Conservation (phyloP, 1,140 invertebrate species). For the Listronotus oregonensis region DNA sequence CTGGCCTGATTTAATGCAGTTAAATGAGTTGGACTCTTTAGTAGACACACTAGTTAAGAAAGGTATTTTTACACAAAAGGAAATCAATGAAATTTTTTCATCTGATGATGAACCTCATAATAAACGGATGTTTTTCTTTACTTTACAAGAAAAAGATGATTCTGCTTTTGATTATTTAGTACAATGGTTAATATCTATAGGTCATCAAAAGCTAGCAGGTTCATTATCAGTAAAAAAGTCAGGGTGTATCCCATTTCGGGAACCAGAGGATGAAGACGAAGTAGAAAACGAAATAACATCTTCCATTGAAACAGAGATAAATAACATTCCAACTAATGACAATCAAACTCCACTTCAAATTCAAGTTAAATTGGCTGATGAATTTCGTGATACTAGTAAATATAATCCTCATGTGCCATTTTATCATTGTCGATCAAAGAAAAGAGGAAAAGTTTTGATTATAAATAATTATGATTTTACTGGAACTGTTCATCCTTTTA, state of each 20-base stretch:
- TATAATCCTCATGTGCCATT: conserved; percentile 28
- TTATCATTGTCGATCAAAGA: conserved; percentile 61
- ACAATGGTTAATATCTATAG: conserved; percentile 24
- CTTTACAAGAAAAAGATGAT: conserved; percentile 26
- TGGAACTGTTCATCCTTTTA: conserved; percentile 37
- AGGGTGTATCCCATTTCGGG: conserved; percentile 1
- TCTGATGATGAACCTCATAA: conserved; percentile 29
- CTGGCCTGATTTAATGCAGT: conserved; percentile 20
- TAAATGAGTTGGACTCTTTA: conserved; percentile 27
- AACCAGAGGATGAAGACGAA: conserved; percentile 13
- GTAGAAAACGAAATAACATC: conserved; percentile 17
- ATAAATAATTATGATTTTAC: conserved; percentile 62
- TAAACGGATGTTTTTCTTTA: conserved; percentile 33
- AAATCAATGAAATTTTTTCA: conserved; percentile 29
- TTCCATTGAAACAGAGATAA: conserved; percentile 18
- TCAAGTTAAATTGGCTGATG: conserved; percentile 29
- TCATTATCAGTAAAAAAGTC: neutral
- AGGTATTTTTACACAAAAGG: conserved; percentile 28
- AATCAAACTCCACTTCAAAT: conserved; percentile 25
- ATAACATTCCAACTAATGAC: conserved; percentile 1
- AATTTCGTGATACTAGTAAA: conserved; percentile 33
- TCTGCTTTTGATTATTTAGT: conserved; percentile 17
- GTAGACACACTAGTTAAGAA: conserved; percentile 18
- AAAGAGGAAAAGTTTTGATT: conserved; percentile 63
- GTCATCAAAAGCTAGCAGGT: conserved; percentile 20